Evolutionary conservation across 2,888 invertebrate genomes (phyloP), one percentile per base, ranked within the genome.

Genomic region (Drosophila seclusa): DNA sequence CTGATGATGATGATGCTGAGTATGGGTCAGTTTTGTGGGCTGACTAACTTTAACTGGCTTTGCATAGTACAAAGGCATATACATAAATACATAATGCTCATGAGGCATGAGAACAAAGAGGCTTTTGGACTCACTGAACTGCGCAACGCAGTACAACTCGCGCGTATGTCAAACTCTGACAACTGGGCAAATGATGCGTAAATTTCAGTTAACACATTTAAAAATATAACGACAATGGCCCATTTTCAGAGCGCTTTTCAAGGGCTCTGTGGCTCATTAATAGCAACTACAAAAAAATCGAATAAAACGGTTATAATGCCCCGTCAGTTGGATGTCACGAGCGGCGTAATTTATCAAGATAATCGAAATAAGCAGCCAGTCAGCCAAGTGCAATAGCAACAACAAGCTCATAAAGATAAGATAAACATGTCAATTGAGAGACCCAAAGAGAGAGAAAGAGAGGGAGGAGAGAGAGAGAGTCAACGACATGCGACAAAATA

Each of bases 271-370:
- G 31, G 49, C 59, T 52, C 67, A 62, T 55, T 67, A 38, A 62
- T 71, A 36, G 34, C 32, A 59, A 53, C 45, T 48, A 27, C 36
- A 59, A 55, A 36, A n/a, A 24, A 36, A 60, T 53, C 40, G 27
- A 57, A 16, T 13, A 27, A 49, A 67, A 68, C 68, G 73, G 79
- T 48, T 59, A 62, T 82, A 71, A 59, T 61, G 62, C 60, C 36
- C 38, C 54, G 48, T 49, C 52, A 42, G 68, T 73, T 69, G 67
- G 62, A 66, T 89, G 87, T 85, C 84, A 85, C 84, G 84, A 85
- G 84, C 73, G 68, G 62, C 84, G 82, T 85, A 82, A 87, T 84
- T 87, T 82, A 83, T 89, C 89, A 85, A 89, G 89, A 89, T 89
- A 89, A 85, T 85, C 84, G 77, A 86, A 82, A 68, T 68, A 71